Percentiles rank a stretch among this genome's conserved stretches.
Evolutionary conservation across 2,113 vertebrate genomes (phyloP).

Genomic region (Thymallus thymallus): DNA sequence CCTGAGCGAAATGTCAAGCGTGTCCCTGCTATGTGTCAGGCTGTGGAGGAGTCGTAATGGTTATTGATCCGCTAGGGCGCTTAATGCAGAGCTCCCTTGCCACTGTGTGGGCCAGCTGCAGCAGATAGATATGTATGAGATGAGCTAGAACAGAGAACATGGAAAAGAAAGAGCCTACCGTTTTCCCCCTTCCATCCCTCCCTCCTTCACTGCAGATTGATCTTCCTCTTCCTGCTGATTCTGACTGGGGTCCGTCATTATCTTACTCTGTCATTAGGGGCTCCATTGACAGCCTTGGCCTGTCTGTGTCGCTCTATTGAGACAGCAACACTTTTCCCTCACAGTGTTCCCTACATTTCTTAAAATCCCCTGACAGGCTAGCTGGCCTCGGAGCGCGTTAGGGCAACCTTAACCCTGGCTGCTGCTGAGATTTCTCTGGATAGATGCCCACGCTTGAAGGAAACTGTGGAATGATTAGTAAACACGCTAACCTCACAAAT

Average conservation of each 20-base stretch:
- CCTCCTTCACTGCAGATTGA: slow-evolving; percentile 92
- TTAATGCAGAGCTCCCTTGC: slow-evolving; percentile 90
- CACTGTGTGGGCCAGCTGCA: slow-evolving; percentile 87
- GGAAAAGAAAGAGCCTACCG: slow-evolving; percentile 71
- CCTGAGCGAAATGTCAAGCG: slow-evolving; percentile 96
- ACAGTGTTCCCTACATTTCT: slow-evolving; percentile 95
- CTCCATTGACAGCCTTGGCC: slow-evolving; percentile 91
- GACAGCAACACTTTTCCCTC: slow-evolving; percentile 98
- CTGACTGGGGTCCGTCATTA: slow-evolving; percentile 99
- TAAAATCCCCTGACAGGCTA: slow-evolving; percentile 90
- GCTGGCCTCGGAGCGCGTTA: slow-evolving; percentile 77
- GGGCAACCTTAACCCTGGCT: slow-evolving; percentile 72
- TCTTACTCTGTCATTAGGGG: slow-evolving; percentile 99
- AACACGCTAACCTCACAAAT: slow-evolving; percentile 57
- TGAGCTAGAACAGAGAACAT: slow-evolving; percentile 94
- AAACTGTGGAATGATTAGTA: slow-evolving; percentile 37
- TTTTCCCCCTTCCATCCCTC: slow-evolving; percentile 81
- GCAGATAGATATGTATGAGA: slow-evolving; percentile 91
- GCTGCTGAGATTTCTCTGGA: slow-evolving; percentile 40
- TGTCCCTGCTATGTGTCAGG: slow-evolving; percentile 94
- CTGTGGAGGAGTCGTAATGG: slow-evolving; percentile 99
- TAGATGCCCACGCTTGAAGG: slow-evolving; percentile 52
- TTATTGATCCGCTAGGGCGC: slow-evolving; percentile 98
- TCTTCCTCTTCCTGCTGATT: slow-evolving; percentile 99
- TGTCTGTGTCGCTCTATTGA: slow-evolving; percentile 99